Percentiles rank a stretch among this genome's conserved stretches.
phyloP scores from a whole-genome alignment of 2,888 invertebrate species.

The Heliconius cydno region DNA sequence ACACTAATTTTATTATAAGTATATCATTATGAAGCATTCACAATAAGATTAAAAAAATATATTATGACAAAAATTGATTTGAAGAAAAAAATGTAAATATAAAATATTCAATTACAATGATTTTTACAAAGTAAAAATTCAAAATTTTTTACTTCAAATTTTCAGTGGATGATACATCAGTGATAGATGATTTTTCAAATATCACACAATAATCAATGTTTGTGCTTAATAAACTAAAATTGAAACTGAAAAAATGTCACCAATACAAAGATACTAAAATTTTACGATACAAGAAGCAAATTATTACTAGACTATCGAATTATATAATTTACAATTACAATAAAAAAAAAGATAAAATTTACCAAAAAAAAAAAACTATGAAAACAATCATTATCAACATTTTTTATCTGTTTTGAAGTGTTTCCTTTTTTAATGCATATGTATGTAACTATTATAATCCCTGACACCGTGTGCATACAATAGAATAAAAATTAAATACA shows the following conservation, averaged over 20 bases:
- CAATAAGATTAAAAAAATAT: neutral
- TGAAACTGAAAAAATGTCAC: neutral
- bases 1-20: constrained; percentile 22
- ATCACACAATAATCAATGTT: neutral
- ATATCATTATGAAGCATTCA: constrained; percentile 11
- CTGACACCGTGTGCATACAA: neutral
- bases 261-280: neutral
- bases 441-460: neutral
- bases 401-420: neutral
- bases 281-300: neutral
- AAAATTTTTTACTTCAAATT: neutral
- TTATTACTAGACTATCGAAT: neutral
- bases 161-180: neutral
- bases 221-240: neutral
- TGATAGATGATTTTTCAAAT: neutral
- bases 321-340: neutral
- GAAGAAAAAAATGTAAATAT: neutral
- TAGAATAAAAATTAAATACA: neutral
- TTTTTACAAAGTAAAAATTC: neutral
- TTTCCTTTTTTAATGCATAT: neutral
- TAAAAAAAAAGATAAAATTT: too few species aligned
- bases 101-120: neutral
- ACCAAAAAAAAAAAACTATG: too few species aligned
- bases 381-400: neutral
- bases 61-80: neutral